Conservation (phyloP, 2,888 invertebrate species). For the Pristionchus entomophagus region DNA sequence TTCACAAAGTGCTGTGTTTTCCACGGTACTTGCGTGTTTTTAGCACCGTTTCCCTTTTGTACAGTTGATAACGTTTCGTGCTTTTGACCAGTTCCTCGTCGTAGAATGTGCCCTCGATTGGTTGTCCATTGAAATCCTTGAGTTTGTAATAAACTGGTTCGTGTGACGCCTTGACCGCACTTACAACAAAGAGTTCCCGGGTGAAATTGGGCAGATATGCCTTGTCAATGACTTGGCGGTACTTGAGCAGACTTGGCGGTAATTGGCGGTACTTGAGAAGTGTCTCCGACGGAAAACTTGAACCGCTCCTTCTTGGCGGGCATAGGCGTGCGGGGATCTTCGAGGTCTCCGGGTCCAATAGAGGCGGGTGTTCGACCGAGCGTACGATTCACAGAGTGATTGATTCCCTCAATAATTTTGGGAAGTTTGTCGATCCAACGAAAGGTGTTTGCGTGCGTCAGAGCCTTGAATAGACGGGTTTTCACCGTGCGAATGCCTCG, state of each 20-base stretch:
- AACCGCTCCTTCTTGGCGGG: not conserved
- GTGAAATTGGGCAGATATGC: no score
- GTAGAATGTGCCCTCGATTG: not conserved
- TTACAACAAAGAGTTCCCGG: not conserved
- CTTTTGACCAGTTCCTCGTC: no score
- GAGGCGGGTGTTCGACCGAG: no score
- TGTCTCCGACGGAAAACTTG: not conserved
- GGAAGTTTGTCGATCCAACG: not conserved
- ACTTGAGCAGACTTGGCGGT: no score
- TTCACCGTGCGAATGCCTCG: not conserved
- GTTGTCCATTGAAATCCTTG: not conserved
- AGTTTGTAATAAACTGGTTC: not conserved
- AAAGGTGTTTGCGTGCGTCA: not conserved
- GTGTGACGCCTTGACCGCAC: not conserved
- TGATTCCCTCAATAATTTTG: not conserved
- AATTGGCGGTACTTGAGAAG: no score
- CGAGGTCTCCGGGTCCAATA: no score
- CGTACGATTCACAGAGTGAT: no score
- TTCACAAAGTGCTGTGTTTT: no score
- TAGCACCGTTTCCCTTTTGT: no score
- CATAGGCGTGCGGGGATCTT: not conserved
- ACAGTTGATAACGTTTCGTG: no score
- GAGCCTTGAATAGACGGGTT: not conserved
- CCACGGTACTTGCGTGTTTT: no score
- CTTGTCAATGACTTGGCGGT: no score